phyloP scores from a whole-genome alignment of 2,113 vertebrate species.

The Petroica traversi region DNA sequence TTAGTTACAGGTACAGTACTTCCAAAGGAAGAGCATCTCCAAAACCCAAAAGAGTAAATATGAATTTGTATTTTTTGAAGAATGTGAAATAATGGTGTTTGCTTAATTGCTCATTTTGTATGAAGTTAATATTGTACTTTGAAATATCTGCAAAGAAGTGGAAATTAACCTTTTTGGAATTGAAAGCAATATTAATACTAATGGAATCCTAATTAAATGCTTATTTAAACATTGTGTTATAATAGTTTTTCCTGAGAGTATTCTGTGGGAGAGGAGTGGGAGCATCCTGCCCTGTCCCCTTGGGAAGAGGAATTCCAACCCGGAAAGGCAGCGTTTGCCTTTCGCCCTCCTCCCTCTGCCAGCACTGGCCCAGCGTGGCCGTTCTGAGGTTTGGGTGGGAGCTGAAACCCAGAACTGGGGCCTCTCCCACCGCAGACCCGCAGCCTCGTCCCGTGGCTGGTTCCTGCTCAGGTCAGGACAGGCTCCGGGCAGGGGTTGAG shows the following conservation, averaged over 20 bases:
- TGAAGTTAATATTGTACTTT: constrained; percentile 93
- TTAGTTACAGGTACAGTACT: constrained; percentile 86
- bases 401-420: background rate
- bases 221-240: constrained; percentile 78
- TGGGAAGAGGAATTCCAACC: background rate
- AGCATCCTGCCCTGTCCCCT: background rate
- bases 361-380: too few relatives aligned
- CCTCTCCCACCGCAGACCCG: rapidly evolving
- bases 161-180: constrained; percentile 91
- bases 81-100: constrained; percentile 91
- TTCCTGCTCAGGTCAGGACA: rapidly evolving
- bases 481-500: background rate
- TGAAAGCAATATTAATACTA: constrained; percentile 98
- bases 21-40: constrained; percentile 91
- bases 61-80: constrained; percentile 96
- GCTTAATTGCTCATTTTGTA: constrained; percentile 95
- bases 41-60: constrained; percentile 85
- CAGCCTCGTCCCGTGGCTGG: rapidly evolving
- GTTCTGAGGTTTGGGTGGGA: background rate
- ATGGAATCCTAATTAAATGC: constrained; percentile 89
- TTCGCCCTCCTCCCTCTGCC: background rate
- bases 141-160: constrained; percentile 81
- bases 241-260: constrained; percentile 43
- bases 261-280: background rate
- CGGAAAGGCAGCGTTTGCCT: background rate